phyloP scores from a whole-genome alignment of 2,113 vertebrate genomes.

The Colistium nudipinnis region DNA sequence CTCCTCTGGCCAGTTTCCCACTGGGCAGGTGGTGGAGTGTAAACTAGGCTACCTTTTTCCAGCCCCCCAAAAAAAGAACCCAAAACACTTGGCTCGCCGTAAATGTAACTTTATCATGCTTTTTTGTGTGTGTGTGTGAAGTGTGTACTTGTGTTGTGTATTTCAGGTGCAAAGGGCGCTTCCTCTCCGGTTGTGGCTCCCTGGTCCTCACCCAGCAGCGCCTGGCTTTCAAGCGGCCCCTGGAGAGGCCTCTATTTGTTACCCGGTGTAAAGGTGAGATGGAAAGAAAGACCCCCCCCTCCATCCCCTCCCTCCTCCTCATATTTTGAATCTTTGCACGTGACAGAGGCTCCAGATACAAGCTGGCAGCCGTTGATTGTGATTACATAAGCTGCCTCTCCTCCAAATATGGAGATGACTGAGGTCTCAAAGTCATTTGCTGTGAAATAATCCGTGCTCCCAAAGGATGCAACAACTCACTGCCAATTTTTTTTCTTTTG shows the following conservation, averaged over 20 bases:
- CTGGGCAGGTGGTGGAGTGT: constrained; percentile 49
- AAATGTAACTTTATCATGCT: constrained; percentile 44
- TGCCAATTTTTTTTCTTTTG: neutral
- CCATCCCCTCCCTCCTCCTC: neutral
- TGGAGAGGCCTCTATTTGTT: constrained; percentile 90
- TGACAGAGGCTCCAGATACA: constrained; percentile 65
- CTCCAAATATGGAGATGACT: constrained; percentile 61
- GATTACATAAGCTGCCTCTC: constrained; percentile 61
- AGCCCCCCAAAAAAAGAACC: constrained; percentile 46
- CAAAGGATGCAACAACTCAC: constrained; percentile 9
- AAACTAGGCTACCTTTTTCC: constrained; percentile 41
- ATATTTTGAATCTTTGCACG: constrained; percentile 39
- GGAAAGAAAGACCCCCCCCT: constrained; percentile 33
- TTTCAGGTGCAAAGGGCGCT: constrained; percentile 90
- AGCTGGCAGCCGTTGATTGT: constrained; percentile 51
- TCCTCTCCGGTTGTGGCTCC: constrained; percentile 84
- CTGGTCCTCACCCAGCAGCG: constrained; percentile 87
- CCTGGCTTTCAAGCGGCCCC: constrained; percentile 88
- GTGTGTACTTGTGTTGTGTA: constrained; percentile 42
- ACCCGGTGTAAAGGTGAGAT: constrained; percentile 90
- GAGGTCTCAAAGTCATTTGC: constrained; percentile 41
- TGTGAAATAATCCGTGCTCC: constrained; percentile 30
- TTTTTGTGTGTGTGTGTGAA: constrained; percentile 29
- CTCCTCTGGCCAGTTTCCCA: constrained; percentile 26
- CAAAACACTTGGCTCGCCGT: constrained; percentile 45